Conservation (phyloP, 2,113 vertebrate genomes). For the Crotophaga sulcirostris region DNA sequence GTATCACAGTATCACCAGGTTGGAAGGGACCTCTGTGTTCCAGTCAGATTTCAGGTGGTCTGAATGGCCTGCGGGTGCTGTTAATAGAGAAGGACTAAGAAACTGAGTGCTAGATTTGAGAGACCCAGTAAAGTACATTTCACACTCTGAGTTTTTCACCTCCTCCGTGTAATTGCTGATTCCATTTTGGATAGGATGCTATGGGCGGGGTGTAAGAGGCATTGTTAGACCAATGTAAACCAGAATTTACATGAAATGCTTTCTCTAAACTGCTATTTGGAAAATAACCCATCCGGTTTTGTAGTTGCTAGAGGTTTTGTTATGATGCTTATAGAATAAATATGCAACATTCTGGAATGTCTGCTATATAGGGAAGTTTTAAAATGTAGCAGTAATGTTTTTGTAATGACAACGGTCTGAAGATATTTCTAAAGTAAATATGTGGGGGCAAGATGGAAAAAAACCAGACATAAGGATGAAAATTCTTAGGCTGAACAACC, state of each 20-base stretch:
- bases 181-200: not conserved
- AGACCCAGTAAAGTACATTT: not conserved
- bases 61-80: not conserved
- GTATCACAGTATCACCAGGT: too few species aligned
- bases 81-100: not conserved
- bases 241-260: not conserved
- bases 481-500: not conserved
- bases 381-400: not conserved
- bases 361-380: not conserved
- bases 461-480: not conserved
- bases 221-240: not conserved
- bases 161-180: not conserved
- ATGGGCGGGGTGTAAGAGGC: not conserved
- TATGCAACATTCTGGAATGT: not conserved
- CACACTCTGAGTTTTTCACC: not conserved
- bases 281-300: not conserved
- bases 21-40: not conserved
- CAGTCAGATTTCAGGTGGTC: not conserved
- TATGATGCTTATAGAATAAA: not conserved
- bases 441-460: not conserved
- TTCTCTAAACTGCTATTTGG: not conserved
- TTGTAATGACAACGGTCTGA: not conserved
- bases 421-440: not conserved
- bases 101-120: not conserved
- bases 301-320: not conserved